A percentile compares a stretch with the other conserved stretches of the same genome.
Conservation (phyloP, 2,113 vertebrate species). For the Hypocryptadius cinnamomeus region DNA sequence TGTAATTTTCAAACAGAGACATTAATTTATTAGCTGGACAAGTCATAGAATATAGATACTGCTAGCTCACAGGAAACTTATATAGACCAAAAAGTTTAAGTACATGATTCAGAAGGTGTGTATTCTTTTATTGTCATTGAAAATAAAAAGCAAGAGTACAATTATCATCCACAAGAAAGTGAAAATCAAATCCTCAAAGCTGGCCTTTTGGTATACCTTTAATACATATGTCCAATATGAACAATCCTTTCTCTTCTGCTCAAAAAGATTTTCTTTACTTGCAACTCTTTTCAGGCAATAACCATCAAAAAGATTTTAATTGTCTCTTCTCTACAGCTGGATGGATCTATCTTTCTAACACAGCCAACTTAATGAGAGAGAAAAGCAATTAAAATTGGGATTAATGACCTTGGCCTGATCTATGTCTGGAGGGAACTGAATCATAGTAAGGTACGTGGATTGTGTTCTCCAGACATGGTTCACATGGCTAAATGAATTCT, state of each 20-base stretch:
- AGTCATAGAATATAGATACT: neutral
- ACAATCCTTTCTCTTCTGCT: neutral
- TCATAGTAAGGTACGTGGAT: neutral
- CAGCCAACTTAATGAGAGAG: slow-evolving; percentile 8
- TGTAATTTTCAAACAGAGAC: neutral
- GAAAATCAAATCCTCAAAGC: neutral
- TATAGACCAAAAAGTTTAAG: neutral
- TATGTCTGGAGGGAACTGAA: neutral
- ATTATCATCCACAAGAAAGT: neutral
- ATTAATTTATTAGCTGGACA: neutral
- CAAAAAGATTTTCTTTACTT: neutral
- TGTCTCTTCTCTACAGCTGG: neutral
- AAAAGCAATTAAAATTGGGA: slow-evolving; percentile 49
- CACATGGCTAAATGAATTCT: neutral
- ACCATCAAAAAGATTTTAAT: neutral
- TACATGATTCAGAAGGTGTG: neutral
- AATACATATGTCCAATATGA: neutral
- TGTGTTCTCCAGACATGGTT: neutral
- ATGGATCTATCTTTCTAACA: neutral
- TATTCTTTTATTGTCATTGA: neutral
- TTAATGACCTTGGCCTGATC: slow-evolving; percentile 14
- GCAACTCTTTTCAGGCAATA: neutral
- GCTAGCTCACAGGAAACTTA: neutral
- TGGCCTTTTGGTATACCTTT: neutral
- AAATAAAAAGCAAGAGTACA: neutral